A percentile compares a stretch with the other conserved stretches of the same genome.
Evolutionary conservation across 2,113 vertebrate genomes (phyloP).

Genomic region (Naja naja): DNA sequence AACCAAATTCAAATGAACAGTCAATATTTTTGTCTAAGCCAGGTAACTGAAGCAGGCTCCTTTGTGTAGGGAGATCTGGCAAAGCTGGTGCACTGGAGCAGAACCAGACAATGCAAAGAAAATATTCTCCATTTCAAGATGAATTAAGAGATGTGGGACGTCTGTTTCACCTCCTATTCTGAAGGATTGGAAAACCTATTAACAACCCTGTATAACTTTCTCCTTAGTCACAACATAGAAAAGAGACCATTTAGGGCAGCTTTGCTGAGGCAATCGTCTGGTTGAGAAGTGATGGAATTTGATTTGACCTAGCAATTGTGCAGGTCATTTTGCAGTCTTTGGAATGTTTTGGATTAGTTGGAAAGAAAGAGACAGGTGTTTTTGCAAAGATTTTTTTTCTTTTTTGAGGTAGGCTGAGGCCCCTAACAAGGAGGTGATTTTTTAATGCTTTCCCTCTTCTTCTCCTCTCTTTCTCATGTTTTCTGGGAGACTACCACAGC

Average conservation of each 20-base stretch:
- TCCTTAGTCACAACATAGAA: neutral
- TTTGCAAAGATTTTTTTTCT: neutral
- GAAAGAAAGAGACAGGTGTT: conserved; percentile 8
- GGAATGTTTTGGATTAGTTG: conserved; percentile 12
- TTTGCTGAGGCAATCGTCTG: neutral
- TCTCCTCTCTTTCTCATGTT: rapidly evolving
- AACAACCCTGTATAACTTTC: neutral
- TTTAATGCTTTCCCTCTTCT: neutral
- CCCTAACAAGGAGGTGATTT: neutral
- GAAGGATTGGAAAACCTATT: neutral
- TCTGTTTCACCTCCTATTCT: neutral
- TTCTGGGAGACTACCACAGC: conserved; percentile 33
- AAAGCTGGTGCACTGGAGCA: neutral
- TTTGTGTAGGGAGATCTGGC: neutral
- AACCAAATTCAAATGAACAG: neutral
- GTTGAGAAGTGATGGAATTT: conserved; percentile 4
- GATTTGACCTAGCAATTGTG: conserved; percentile 19
- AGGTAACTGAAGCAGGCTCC: rapidly evolving
- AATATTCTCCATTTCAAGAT: neutral
- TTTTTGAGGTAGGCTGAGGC: neutral
- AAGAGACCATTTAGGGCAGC: neutral
- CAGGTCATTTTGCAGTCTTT: conserved; percentile 13
- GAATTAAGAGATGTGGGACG: neutral
- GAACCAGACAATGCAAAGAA: neutral
- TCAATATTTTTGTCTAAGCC: neutral